Evolutionary conservation across 2,797 vertebrate species (phyloP).

Genomic region (Labeo calbasu): DNA sequence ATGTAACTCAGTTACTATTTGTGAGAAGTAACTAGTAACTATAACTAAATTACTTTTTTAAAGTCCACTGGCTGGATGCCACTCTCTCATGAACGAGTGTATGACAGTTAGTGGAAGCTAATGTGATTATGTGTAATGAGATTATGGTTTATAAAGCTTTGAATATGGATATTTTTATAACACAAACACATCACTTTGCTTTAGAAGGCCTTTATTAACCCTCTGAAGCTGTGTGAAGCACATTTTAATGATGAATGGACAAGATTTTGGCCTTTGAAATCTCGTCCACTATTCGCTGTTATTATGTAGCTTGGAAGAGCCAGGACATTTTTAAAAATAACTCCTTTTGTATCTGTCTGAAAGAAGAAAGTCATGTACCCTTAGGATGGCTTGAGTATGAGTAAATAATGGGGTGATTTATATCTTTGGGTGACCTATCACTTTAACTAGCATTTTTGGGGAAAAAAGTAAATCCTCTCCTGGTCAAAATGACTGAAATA

Average conservation of each 20-base stretch:
- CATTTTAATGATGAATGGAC: neutral
- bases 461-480: neutral
- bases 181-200: neutral
- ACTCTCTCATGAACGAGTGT: neutral
- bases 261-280: neutral
- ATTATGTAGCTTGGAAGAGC: neutral
- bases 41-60: too few relatives aligned
- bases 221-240: neutral
- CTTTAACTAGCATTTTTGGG: neutral
- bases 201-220: neutral
- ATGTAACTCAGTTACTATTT: too few relatives aligned
- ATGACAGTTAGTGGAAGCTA: neutral
- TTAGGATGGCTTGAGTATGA: neutral
- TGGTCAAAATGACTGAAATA: neutral
- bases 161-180: neutral
- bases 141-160: neutral
- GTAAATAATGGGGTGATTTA: neutral
- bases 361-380: neutral
- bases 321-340: neutral
- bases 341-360: neutral
- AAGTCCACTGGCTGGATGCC: too few relatives aligned
- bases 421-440: neutral
- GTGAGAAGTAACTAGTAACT: too few relatives aligned
- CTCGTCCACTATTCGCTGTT: neutral
- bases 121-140: too few relatives aligned